phyloP scores from a whole-genome alignment of 2,888 invertebrate genomes.

The Chaetogeoica ovagalla region DNA sequence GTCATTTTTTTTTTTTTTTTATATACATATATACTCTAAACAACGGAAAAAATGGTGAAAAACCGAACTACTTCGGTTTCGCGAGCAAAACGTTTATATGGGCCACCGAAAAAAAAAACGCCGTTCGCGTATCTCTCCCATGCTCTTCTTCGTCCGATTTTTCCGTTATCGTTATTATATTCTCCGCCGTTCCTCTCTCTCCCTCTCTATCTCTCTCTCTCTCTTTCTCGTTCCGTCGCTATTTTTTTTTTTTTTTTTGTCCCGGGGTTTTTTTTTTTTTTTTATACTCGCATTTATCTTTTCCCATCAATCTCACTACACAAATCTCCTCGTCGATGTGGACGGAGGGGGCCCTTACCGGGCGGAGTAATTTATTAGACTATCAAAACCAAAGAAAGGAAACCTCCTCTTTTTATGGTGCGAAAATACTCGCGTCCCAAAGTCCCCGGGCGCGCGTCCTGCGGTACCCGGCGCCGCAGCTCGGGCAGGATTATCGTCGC shows the following conservation, averaged over 20 bases:
- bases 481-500: constrained; percentile 41
- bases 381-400: constrained; percentile 54
- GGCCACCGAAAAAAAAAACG: not conserved
- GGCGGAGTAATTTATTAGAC: constrained; percentile 54
- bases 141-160: not conserved
- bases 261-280: not conserved
- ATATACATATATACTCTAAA: too few relatives aligned
- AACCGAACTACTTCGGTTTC: not conserved
- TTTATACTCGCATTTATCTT: constrained; percentile 38
- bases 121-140: not conserved
- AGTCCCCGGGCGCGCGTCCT: constrained; percentile 24
- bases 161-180: constrained; percentile 13
- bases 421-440: constrained; percentile 47
- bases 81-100: constrained; percentile 42
- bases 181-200: too few relatives aligned
- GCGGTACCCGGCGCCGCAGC: constrained; percentile 4
- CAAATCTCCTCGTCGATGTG: constrained; percentile 51
- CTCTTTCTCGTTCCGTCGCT: not conserved
- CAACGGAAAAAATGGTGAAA: constrained; percentile 20
- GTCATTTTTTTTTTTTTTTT: too few relatives aligned
- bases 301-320: constrained; percentile 48
- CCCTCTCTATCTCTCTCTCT: too few relatives aligned
- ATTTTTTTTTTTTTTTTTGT: not conserved
- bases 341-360: constrained; percentile 31
- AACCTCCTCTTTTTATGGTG: constrained; percentile 52